phyloP scores from a whole-genome alignment of 2,113 vertebrate genomes.

The Bujurquina vittata region DNA sequence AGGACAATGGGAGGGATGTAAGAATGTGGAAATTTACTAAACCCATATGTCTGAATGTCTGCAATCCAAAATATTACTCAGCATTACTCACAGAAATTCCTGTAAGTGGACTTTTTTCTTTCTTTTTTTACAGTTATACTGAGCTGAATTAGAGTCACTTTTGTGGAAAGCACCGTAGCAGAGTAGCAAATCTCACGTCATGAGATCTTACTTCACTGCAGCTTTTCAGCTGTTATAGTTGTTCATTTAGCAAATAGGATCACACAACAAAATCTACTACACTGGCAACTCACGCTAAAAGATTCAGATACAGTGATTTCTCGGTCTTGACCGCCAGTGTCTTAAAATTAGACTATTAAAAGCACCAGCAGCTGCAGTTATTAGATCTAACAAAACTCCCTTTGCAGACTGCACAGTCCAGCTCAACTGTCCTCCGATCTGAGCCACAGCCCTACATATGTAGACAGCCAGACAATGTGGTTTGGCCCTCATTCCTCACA shows the following conservation, averaged over 20 bases:
- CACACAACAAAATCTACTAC: not conserved
- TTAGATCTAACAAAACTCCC: constrained; percentile 3
- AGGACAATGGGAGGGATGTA: constrained; percentile 34
- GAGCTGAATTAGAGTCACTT: not conserved
- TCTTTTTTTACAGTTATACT: constrained; percentile 12
- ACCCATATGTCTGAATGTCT: constrained; percentile 26
- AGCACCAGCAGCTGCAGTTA: not conserved
- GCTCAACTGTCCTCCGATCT: not conserved
- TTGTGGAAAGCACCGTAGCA: not conserved
- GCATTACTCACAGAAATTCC: constrained; percentile 50
- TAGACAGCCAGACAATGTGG: not conserved
- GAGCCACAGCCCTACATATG: not conserved
- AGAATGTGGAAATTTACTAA: constrained; percentile 64
- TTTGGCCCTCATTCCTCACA: constrained; percentile 29
- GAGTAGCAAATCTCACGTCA: not conserved
- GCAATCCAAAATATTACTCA: constrained; percentile 41
- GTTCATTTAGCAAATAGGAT: not conserved
- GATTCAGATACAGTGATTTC: not conserved
- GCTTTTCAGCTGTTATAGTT: not conserved
- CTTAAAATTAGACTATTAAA: not conserved
- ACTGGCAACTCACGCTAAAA: not conserved
- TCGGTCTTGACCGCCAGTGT: not conserved
- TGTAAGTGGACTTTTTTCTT: not conserved
- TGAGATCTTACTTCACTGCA: not conserved
- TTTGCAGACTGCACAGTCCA: not conserved